These are phyloP conservation scores for Drosophila nannoptera DNA, from an alignment of 1,140 invertebrate genomes.

Conservation along the genomic window DNA sequence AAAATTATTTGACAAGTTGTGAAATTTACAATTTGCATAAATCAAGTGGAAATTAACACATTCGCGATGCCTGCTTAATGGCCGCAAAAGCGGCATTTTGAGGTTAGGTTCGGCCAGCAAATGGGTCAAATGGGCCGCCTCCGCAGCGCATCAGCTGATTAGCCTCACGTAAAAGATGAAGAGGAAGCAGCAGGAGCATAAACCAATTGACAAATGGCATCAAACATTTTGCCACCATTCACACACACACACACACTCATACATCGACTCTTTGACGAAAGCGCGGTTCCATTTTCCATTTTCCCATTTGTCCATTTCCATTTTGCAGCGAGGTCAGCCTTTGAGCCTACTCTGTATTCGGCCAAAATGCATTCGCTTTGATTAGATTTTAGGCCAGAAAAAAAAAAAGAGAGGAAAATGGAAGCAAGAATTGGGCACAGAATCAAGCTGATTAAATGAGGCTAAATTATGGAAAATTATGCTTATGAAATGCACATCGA, in stretches of 20 bases:
- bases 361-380: constrained; percentile 60
- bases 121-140: constrained; percentile 27
- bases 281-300: constrained; percentile 23
- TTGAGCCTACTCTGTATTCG: constrained; percentile 23
- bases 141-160: constrained; percentile 25
- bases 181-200: too few species aligned
- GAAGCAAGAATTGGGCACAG: background rate
- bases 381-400: constrained; percentile 56
- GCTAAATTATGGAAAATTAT: constrained; percentile 24
- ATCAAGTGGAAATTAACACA: constrained; percentile 20
- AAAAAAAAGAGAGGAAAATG: background rate
- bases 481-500: constrained; percentile 32
- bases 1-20: constrained; percentile 52
- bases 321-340: constrained; percentile 45
- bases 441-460: constrained; percentile 20
- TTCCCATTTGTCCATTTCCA: background rate
- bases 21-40: constrained; percentile 51
- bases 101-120: constrained; percentile 15
- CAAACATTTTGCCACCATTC: constrained; percentile 33
- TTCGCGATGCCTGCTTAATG: background rate
- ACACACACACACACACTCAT: constrained; percentile 18
- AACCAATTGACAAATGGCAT: constrained; percentile 46
- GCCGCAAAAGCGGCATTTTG: background rate
- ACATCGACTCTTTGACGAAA: constrained; percentile 33
- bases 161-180: constrained; percentile 13